A percentile compares a stretch with the other conserved stretches of the same genome.
These are phyloP conservation scores for Silurus glanis DNA, from an alignment of 2,113 vertebrate species.

Conservation along the genomic window DNA sequence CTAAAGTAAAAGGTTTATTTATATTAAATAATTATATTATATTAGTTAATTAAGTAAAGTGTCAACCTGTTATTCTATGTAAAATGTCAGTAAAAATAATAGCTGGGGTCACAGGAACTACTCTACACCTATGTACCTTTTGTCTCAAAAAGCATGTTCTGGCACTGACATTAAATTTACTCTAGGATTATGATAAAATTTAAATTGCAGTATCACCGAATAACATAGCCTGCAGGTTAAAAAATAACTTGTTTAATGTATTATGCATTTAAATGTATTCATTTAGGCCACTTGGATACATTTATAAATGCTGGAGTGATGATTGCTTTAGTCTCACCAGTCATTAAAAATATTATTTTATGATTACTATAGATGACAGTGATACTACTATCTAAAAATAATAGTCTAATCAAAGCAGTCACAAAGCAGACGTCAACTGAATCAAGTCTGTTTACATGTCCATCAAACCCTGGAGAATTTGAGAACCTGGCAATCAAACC, in stretches of 20 bases:
- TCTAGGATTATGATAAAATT: not conserved
- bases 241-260: not conserved
- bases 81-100: not conserved
- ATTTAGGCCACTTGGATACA: too few relatives aligned
- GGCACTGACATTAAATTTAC: not conserved
- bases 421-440: not conserved
- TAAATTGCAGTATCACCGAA: not conserved
- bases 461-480: not conserved
- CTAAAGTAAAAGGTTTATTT: not conserved
- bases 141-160: not conserved
- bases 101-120: not conserved
- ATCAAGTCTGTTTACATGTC: not conserved
- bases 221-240: not conserved
- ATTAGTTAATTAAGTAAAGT: not conserved
- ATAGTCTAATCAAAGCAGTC: not conserved
- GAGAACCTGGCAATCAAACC: conserved; percentile 40
- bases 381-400: not conserved
- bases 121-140: not conserved
- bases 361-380: not conserved
- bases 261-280: conserved; percentile 2
- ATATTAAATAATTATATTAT: not conserved
- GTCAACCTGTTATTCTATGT: conserved; percentile 2
- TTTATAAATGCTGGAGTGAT: too few relatives aligned
- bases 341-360: not conserved
- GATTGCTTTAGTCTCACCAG: not conserved